A percentile compares a stretch with the other conserved stretches of the same genome.
Evolutionary conservation across 2,888 invertebrate genomes (phyloP).

Genomic region (Drosophila nr. medialis): DNA sequence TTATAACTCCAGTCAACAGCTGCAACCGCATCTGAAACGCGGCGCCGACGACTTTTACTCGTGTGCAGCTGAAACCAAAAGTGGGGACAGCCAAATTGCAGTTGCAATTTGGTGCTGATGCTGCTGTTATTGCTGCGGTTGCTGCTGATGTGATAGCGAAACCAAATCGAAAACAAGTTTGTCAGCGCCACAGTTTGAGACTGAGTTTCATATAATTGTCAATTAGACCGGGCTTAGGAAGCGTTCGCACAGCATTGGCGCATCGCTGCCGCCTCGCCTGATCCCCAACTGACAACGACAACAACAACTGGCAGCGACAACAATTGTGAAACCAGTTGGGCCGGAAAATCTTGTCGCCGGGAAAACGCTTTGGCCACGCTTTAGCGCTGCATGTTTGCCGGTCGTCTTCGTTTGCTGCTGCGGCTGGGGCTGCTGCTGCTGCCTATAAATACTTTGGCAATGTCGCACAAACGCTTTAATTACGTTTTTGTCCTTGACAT

Average conservation of each 20-base stretch:
- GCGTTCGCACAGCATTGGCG: constrained; percentile 30
- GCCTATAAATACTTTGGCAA: constrained; percentile 81
- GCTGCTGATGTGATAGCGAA: constrained; percentile 39
- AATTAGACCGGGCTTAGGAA: constrained; percentile 73
- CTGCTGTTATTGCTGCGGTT: background rate
- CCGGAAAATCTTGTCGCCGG: constrained; percentile 77
- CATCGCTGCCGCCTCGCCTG: constrained; percentile 39
- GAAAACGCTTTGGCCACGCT: constrained; percentile 60
- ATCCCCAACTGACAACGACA: constrained; percentile 34
- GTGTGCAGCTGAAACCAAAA: constrained; percentile 69
- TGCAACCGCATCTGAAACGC: constrained; percentile 47
- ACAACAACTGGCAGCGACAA: constrained; percentile 29
- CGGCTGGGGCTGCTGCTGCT: background rate
- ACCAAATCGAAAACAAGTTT: constrained; percentile 57
- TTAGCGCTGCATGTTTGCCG: constrained; percentile 23
- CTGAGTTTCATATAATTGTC: constrained; percentile 63
- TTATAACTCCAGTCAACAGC: constrained; percentile 71
- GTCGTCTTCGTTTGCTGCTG: constrained; percentile 63
- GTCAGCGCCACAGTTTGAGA: constrained; percentile 19
- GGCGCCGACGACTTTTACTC: constrained; percentile 67
- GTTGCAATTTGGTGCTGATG: constrained; percentile 9
- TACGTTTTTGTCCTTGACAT: constrained; percentile 84
- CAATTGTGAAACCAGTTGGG: constrained; percentile 70
- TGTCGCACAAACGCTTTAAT: constrained; percentile 80
- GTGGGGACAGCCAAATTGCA: constrained; percentile 58